Conservation (phyloP, 2,113 vertebrate species). For the Irena cyanogastra region DNA sequence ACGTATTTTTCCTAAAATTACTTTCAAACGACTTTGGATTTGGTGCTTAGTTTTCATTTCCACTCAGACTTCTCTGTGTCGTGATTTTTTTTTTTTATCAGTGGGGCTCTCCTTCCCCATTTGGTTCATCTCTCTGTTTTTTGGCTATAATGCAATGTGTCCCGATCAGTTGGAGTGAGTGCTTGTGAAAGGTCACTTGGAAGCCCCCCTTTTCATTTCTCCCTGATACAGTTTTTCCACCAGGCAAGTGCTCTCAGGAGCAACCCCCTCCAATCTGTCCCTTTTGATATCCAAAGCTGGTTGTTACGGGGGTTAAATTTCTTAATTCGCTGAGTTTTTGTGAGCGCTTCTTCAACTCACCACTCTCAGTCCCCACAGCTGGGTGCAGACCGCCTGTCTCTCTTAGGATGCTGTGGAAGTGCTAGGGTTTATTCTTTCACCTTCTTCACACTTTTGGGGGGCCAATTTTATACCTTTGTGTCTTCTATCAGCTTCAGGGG, state of each 20-base stretch:
- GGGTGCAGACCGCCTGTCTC: background rate
- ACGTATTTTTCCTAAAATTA: background rate
- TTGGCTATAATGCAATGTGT: background rate
- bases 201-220: background rate
- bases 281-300: slow-evolving; percentile 28
- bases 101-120: background rate
- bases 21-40: background rate
- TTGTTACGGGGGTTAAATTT: slow-evolving; percentile 23
- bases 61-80: background rate
- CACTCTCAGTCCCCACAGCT: accelerated
- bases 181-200: background rate
- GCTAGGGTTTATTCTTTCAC: background rate
- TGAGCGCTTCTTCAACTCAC: background rate
- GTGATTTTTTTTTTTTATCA: background rate
- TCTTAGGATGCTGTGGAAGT: background rate
- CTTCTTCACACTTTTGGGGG: background rate
- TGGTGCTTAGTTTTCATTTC: background rate
- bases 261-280: background rate
- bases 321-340: background rate
- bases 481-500: background rate
- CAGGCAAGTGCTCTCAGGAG: background rate
- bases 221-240: background rate
- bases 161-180: background rate
- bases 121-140: background rate
- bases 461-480: background rate